Evolutionary conservation across 2,888 invertebrate species (phyloP).

Genomic region (Sesamia inferens): DNA sequence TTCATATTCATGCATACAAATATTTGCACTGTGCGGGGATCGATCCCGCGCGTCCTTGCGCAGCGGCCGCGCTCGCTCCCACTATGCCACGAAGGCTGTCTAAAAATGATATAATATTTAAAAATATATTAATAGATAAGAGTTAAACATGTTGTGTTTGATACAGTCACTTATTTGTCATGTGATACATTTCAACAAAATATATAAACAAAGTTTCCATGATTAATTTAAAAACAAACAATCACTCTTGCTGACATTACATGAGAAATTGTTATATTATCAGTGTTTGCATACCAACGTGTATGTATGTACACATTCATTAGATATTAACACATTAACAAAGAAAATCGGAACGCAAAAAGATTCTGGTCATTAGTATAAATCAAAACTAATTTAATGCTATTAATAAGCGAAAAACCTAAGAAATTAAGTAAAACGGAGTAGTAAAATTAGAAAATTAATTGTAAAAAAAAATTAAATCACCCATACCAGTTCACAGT

Average conservation of each 20-base stretch:
- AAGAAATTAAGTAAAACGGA: conserved; percentile 21
- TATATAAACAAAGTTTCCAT: too few species aligned
- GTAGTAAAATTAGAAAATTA: conserved; percentile 22
- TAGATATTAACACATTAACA: conserved; percentile 17
- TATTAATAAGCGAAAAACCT: conserved; percentile 20
- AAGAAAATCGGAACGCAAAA: conserved; percentile 12
- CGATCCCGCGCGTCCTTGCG: too few species aligned
- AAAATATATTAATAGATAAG: too few species aligned
- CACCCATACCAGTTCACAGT: conserved; percentile 65
- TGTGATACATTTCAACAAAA: too few species aligned
- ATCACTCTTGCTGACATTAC: not conserved
- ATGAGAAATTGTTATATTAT: conserved; percentile 7
- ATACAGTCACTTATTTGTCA: too few species aligned
- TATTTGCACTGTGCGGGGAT: too few species aligned
- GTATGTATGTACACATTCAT: not conserved
- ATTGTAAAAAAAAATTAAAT: conserved; percentile 30
- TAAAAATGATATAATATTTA: too few species aligned
- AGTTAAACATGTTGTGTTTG: too few species aligned
- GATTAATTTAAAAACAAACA: not conserved
- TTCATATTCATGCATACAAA: too few species aligned
- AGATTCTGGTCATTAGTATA: conserved; percentile 6
- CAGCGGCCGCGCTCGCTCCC: too few species aligned
- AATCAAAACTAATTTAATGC: conserved; percentile 12
- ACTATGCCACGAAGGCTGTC: too few species aligned
- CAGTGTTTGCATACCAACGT: not conserved